These are phyloP conservation scores for Aelia acuminata DNA, from an alignment of 2,888 invertebrate species.

Conservation along the genomic window DNA sequence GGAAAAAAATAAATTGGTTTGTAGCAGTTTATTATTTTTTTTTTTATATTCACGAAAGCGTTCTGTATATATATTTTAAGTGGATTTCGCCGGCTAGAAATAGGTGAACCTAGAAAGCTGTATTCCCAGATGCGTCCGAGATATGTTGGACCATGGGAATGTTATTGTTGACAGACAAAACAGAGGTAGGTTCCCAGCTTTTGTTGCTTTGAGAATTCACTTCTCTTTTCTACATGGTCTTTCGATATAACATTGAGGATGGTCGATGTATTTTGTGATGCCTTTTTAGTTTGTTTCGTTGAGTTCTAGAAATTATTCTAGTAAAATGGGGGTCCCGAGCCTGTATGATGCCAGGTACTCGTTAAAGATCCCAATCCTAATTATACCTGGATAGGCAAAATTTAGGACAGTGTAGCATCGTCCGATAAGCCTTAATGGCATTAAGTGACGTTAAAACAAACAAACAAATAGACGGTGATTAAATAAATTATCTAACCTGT, in stretches of 20 bases:
- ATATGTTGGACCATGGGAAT: constrained; percentile 6
- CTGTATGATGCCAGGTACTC: too few relatives aligned
- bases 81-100: background rate
- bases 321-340: too few relatives aligned
- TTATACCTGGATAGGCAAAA: too few relatives aligned
- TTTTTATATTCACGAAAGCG: background rate
- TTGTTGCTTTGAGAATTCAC: background rate
- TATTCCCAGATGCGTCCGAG: background rate
- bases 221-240: background rate
- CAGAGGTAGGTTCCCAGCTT: constrained; percentile 11
- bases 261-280: background rate
- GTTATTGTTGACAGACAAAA: constrained; percentile 26
- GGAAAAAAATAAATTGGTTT: too few relatives aligned
- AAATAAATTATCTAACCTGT: too few relatives aligned
- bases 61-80: background rate
- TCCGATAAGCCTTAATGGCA: too few relatives aligned
- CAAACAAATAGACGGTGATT: too few relatives aligned
- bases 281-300: background rate
- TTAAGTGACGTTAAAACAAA: too few relatives aligned
- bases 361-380: too few relatives aligned
- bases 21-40: background rate
- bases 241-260: background rate
- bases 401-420: too few relatives aligned
- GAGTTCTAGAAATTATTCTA: background rate
- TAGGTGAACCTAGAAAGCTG: constrained; percentile 4